phyloP scores from a whole-genome alignment of 2,888 invertebrate species.

The Ischnura elegans region DNA sequence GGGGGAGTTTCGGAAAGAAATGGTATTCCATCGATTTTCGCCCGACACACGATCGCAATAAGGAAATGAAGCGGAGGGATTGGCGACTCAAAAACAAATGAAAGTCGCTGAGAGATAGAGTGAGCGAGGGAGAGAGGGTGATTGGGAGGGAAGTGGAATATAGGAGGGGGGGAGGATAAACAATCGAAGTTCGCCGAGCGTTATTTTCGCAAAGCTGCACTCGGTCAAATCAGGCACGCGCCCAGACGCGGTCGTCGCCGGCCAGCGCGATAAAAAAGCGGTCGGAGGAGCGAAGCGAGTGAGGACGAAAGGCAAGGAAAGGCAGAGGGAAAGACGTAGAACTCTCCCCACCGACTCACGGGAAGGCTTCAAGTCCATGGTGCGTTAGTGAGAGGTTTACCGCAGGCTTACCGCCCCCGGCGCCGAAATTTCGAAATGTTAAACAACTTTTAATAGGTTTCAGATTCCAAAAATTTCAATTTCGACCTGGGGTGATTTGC shows the following conservation, averaged over 20 bases:
- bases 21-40: background rate
- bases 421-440: no score
- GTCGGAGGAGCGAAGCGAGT: background rate
- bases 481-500: no score
- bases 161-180: background rate
- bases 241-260: background rate
- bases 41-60: slow-evolving; percentile 7
- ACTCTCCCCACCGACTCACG: no score
- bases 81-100: slow-evolving; percentile 13
- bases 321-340: no score
- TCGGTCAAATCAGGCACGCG: slow-evolving; percentile 7
- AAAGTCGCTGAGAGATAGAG: background rate
- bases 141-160: no score
- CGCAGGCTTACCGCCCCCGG: no score
- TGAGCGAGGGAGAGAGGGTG: background rate
- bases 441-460: no score
- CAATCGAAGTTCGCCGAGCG: background rate
- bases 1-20: background rate
- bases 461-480: no score
- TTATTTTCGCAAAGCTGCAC: background rate
- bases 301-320: background rate
- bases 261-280: background rate
- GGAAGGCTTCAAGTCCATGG: no score
- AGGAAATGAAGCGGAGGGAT: slow-evolving; percentile 1
- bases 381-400: no score